Evolutionary conservation across 37 sponge, comb jelly and placozoan species (phyloP), one percentile per base, ranked within the genome.

Genomic region (Chondrilla cf. caribensis): DNA sequence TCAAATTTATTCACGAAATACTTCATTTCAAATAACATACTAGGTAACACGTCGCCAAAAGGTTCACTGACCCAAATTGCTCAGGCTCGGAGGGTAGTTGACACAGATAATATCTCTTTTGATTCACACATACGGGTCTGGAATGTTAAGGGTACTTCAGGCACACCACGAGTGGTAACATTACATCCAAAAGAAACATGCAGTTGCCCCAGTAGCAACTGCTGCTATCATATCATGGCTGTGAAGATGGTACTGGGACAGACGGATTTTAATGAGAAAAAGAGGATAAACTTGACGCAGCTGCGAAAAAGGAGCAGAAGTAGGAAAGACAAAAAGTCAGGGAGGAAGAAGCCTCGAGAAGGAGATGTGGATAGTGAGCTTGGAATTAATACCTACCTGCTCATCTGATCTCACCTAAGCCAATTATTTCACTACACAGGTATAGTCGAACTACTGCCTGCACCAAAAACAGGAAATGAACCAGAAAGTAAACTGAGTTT

Each of bases 301-400:
- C 17, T 55, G 17, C 11, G 64, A 62, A 62, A 62, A 28, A 62
- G 64, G 15, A 62, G 64, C 15, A n/a, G 22, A n/a, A 62, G 64
- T 28, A 62, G 15, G 29, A 62, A 62, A 62, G 64, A 62, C 64
- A 62, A 28, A 28, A 62, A 62, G 22, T 62, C 64, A n/a, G 64
- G 64, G 22, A 62, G 22, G 29, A 62, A 62, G 22, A 62, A 62
- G 64, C 64, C 64, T 19, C 6, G 64, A 28, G 29, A 29, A 29
- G 64, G 64, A 15, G 64, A 62, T 62, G 15, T 62, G 5, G 64
- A 62, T 62, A n/a, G 64, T 62, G n/a, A n/a, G n/a, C n/a, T n/a
- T n/a, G n/a, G n/a, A n/a, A n/a, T n/a, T n/a, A n/a, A n/a, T n/a
- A n/a, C n/a, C n/a, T n/a, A n/a, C n/a, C n/a, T n/a, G n/a, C n/a